These are phyloP conservation scores for Cydia fagiglandana DNA, from an alignment of 1,140 invertebrate species.

Conservation along the genomic window DNA sequence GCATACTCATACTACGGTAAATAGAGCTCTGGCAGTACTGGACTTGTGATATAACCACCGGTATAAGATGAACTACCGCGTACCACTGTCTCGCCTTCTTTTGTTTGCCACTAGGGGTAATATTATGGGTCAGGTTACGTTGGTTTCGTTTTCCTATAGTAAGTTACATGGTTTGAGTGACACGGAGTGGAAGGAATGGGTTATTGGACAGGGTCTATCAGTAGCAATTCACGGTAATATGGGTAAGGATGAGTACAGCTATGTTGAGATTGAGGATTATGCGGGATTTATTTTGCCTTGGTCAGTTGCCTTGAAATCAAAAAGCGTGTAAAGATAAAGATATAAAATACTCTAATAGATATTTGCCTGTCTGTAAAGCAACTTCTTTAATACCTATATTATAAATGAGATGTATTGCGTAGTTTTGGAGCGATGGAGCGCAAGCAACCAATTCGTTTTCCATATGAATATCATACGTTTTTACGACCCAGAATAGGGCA, in stretches of 20 bases:
- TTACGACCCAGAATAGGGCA: too few species aligned
- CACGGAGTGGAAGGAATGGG: slow-evolving; percentile 21
- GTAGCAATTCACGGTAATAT: slow-evolving; percentile 18
- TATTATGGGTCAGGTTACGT: background rate
- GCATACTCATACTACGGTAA: background rate
- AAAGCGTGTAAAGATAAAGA: too few species aligned
- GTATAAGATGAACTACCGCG: background rate
- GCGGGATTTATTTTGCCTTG: background rate
- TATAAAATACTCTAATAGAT: too few species aligned
- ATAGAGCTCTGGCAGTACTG: background rate
- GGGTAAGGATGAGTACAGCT: background rate
- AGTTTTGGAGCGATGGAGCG: too few species aligned
- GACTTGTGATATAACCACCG: background rate
- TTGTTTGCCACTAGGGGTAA: background rate
- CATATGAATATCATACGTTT: too few species aligned
- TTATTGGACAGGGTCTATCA: slow-evolving; percentile 10
- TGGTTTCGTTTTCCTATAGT: background rate
- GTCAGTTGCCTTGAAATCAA: background rate
- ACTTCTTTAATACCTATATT: too few species aligned
- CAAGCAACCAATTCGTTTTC: too few species aligned
- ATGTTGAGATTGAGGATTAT: slow-evolving; percentile 5
- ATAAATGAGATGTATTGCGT: too few species aligned
- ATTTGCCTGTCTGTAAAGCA: too few species aligned
- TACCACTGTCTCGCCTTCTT: background rate
- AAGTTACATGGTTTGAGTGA: slow-evolving; percentile 29